These are phyloP conservation scores for Rhizomys pruinosus DNA, from an alignment of 2,113 vertebrate genomes.

Conservation along the genomic window DNA sequence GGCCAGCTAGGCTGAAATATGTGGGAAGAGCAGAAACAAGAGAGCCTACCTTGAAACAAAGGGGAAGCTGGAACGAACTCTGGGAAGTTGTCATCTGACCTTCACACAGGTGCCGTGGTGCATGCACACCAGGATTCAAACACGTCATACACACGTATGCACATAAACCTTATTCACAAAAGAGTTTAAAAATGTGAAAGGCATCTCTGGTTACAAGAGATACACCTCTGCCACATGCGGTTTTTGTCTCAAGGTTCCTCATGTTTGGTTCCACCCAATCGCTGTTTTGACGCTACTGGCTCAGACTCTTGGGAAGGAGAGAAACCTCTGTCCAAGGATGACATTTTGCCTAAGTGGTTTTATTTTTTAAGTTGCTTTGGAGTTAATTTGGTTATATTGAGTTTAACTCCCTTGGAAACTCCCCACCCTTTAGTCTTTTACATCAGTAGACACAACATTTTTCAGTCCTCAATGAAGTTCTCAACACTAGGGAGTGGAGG, in stretches of 20 bases:
- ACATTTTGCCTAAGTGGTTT: background rate
- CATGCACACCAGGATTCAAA: background rate
- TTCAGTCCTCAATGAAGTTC: background rate
- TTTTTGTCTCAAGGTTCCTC: background rate
- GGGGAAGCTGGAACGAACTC: background rate
- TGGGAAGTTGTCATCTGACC: background rate
- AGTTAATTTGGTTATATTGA: background rate
- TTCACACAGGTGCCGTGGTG: background rate
- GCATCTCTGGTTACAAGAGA: background rate
- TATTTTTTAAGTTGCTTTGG: background rate
- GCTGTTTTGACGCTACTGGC: background rate
- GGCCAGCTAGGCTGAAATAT: background rate
- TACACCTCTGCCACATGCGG: background rate
- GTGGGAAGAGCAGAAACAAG: background rate
- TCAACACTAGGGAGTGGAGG: background rate
- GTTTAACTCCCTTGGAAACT: conserved; percentile 18
- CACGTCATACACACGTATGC: no score
- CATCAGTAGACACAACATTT: background rate
- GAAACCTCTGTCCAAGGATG: background rate
- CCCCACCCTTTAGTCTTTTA: background rate
- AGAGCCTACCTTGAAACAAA: background rate
- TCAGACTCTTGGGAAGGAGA: background rate
- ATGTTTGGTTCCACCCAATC: background rate
- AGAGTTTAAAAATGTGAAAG: no score
- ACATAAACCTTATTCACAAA: no score